A percentile compares a stretch with the other conserved stretches of the same genome.
These are phyloP conservation scores for Ceryle rudis DNA, from an alignment of 2,797 vertebrate species.

Conservation along the genomic window DNA sequence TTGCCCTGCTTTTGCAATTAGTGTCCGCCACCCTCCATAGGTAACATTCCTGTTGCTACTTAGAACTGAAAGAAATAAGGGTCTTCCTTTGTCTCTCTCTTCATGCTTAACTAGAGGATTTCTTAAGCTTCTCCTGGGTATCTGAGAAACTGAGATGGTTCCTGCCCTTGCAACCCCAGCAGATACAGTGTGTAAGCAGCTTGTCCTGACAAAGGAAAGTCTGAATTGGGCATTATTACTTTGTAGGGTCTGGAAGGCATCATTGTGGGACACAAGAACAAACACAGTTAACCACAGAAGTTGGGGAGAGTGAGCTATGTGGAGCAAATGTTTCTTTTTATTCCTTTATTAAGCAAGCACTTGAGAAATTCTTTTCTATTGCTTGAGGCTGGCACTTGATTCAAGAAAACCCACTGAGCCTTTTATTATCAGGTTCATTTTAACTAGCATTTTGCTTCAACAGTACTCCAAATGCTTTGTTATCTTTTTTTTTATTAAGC, in stretches of 20 bases:
- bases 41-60: neutral
- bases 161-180: neutral
- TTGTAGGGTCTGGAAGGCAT: neutral
- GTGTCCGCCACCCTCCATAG: fast-evolving
- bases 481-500: slow-evolving; percentile 39
- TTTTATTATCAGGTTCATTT: slow-evolving; percentile 39
- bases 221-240: neutral
- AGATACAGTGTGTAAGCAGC: neutral
- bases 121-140: neutral
- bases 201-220: neutral
- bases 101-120: neutral
- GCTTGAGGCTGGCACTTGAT: neutral
- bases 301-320: neutral
- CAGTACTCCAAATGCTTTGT: slow-evolving; percentile 7
- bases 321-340: slow-evolving; percentile 6
- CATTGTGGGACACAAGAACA: neutral
- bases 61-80: neutral
- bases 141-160: neutral
- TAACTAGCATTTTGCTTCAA: slow-evolving; percentile 25
- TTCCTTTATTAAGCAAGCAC: slow-evolving; percentile 37
- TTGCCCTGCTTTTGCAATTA: neutral
- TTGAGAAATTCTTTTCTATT: slow-evolving; percentile 43
- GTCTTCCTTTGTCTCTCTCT: neutral
- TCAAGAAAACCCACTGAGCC: neutral
- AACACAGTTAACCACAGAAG: neutral